Evolutionary conservation across 2,113 vertebrate genomes (phyloP), one percentile per base, ranked within the genome.

Genomic region (Nettapus auritus): DNA sequence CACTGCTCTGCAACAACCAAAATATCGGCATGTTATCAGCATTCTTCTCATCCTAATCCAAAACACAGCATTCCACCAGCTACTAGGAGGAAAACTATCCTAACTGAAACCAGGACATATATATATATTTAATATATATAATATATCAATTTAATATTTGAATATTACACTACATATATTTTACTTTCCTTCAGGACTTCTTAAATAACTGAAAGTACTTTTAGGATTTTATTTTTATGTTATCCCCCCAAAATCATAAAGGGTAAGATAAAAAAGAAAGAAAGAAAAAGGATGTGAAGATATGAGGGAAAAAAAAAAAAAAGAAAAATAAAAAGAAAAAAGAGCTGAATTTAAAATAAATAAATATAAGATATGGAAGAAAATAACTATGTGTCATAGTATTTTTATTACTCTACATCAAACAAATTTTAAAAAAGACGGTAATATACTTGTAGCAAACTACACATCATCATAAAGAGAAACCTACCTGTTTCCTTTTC

Each of bases 361-460:
- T 9, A 5, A 48, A 11, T 2, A 26, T 29, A 63, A 21, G 8
- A 8, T 25, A 21, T 8, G 55, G n/a, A 69, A 68, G 3, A 23
- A 53, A 64, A 68, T 50, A 71, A 42, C 11, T 9, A 7, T 1
- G 38, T 0, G 0, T 34, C n/a, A 42, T 11, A 55, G 5, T 36
- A 22, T 15, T 12, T 46, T 74, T n/a, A 19, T 10, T 52, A 2
- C 36, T 86, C 8, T 75, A 26, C 6, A 34, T 42, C 38, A 10
- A 34, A 71, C 36, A 57, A 3, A 5, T 38, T 85, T 85, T 8
- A 28, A 28, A 81, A 76, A 76, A 62, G 3, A 25, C 62, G 4
- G 4, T 60, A 5, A 53, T 40, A 23, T 9, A 44, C 69, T 66
- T 69, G 68, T 86, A 42, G 17, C 12, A 48, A 79, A 56, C 62